phyloP scores from a whole-genome alignment of 1,140 invertebrate species.

The Palaemon carinicauda region DNA sequence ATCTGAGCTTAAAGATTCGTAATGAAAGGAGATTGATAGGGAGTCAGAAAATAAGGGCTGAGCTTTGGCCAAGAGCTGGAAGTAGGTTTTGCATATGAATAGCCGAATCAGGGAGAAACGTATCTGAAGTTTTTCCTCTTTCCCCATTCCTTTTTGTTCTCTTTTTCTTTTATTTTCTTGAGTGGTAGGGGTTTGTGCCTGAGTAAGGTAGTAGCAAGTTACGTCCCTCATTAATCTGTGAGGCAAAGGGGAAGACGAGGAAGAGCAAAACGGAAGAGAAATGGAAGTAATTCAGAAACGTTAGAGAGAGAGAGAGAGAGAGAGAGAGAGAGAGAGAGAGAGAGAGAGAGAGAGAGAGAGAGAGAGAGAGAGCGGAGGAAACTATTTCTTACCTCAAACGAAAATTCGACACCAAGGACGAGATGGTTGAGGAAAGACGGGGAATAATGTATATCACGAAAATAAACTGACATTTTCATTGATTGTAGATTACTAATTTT shows the following conservation, averaged over 20 bases:
- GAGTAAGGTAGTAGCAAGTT: background rate
- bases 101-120: slow-evolving; percentile 25
- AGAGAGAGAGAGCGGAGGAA: too few relatives aligned
- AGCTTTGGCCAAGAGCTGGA: background rate
- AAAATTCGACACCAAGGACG: too few relatives aligned
- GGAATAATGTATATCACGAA: background rate
- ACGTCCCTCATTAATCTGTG: background rate
- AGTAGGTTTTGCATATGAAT: slow-evolving; percentile 39
- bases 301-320: background rate
- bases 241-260: background rate
- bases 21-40: slow-evolving; percentile 42
- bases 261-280: background rate
- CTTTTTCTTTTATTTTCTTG: background rate
- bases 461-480: too few relatives aligned
- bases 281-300: background rate
- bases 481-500: too few relatives aligned
- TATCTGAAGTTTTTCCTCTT: background rate
- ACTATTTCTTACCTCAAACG: too few relatives aligned
- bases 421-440: background rate
- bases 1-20: slow-evolving; percentile 28
- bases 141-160: background rate
- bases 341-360: background rate
- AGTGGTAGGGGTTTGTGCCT: too few relatives aligned
- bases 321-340: background rate
- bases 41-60: background rate